Evolutionary conservation across 2,113 vertebrate species (phyloP).

Genomic region (Brachirus orientalis): DNA sequence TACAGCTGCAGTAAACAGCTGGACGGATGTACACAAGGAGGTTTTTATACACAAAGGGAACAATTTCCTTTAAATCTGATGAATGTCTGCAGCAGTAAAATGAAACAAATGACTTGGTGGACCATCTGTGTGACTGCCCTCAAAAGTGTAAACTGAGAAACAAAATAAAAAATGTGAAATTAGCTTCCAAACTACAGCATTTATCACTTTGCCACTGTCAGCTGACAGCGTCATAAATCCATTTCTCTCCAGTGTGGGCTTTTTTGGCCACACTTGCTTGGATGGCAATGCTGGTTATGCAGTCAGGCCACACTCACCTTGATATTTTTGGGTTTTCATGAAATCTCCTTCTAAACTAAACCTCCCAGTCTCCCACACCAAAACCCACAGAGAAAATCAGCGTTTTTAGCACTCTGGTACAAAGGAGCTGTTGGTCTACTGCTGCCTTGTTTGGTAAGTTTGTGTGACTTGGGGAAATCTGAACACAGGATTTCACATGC

Average conservation of each 20-base stretch:
- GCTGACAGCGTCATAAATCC: constrained; percentile 35
- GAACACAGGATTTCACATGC: too few species aligned
- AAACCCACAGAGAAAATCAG: too few species aligned
- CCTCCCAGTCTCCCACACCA: too few species aligned
- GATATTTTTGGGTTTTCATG: background rate
- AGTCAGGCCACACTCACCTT: background rate
- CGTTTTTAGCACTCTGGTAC: too few species aligned
- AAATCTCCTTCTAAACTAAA: too few species aligned
- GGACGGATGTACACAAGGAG: background rate
- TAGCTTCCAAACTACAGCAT: constrained; percentile 12
- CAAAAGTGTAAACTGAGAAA: constrained; percentile 23
- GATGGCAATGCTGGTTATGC: background rate
- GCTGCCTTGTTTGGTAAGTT: too few species aligned
- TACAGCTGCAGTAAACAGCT: constrained; percentile 4
- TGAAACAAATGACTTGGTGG: constrained; percentile 10
- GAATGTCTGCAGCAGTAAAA: constrained; percentile 2
- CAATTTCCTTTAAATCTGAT: constrained; percentile 1
- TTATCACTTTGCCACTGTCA: constrained; percentile 15
- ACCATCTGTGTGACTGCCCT: constrained; percentile 15
- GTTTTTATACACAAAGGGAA: constrained; percentile 5
- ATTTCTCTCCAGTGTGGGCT: background rate
- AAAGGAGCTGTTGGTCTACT: too few species aligned
- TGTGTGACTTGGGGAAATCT: too few species aligned
- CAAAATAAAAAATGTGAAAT: constrained; percentile 28
- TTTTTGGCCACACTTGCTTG: background rate